These are phyloP conservation scores for Pseudochirops corinnae DNA, from an alignment of 2,797 vertebrate genomes.

Conservation along the genomic window DNA sequence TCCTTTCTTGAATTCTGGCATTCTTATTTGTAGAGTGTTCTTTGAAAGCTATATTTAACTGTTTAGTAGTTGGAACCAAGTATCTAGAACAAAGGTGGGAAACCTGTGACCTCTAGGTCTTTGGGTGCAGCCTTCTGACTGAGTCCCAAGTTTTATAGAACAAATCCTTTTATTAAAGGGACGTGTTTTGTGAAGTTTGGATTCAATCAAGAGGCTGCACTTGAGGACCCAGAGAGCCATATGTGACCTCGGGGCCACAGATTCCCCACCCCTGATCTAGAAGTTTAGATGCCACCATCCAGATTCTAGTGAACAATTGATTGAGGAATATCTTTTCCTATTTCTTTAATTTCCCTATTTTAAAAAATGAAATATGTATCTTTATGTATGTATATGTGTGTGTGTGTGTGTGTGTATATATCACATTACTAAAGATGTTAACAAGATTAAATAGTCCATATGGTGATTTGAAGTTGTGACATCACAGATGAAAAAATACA, in stretches of 20 bases:
- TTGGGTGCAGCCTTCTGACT: too few relatives aligned
- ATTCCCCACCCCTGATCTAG: not conserved
- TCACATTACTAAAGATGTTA: not conserved
- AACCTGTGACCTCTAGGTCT: not conserved
- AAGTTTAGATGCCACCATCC: not conserved
- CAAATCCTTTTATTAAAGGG: not conserved
- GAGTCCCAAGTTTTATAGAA: too few relatives aligned
- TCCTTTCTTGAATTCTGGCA: conserved; percentile 38
- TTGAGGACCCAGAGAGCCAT: too few relatives aligned
- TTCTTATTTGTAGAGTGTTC: conserved; percentile 62
- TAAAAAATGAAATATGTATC: not conserved
- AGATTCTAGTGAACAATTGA: not conserved
- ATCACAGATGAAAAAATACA: not conserved
- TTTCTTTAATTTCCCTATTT: not conserved
- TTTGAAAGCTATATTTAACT: conserved; percentile 53
- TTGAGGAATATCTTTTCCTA: not conserved
- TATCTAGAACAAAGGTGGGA: conserved; percentile 34
- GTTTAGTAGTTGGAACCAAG: conserved; percentile 54
- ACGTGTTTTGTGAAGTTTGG: too few relatives aligned
- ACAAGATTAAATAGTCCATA: not conserved
- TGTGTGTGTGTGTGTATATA: too few relatives aligned
- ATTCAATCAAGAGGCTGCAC: too few relatives aligned
- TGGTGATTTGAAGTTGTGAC: not conserved
- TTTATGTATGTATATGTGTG: too few relatives aligned
- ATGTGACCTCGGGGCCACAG: too few relatives aligned